Conservation (phyloP, 2,113 vertebrate genomes). For the rat (Rattus norvegicus) region GRCr8 NC_086020.1:218800001-218800500, state of each 20-base stretch:
- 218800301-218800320: neutral
- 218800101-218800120: neutral
- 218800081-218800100: neutral
- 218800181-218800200: neutral
- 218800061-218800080: neutral
- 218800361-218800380: neutral
- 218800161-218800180: neutral
- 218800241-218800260: neutral
- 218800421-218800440: neutral
- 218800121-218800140: neutral
- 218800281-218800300: neutral
- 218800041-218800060: neutral
- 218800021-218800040: neutral
- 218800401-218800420: neutral
- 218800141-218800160: neutral
- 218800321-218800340: neutral
- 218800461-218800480: neutral
- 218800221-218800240: neutral
- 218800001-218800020: no score
- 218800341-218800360: neutral
- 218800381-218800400: neutral
- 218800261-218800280: neutral
- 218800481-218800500: neutral
- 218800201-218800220: neutral
- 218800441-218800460: neutral